phyloP scores from a whole-genome alignment of 2,113 vertebrate species.

The Chaetorhynchus papuensis region DNA sequence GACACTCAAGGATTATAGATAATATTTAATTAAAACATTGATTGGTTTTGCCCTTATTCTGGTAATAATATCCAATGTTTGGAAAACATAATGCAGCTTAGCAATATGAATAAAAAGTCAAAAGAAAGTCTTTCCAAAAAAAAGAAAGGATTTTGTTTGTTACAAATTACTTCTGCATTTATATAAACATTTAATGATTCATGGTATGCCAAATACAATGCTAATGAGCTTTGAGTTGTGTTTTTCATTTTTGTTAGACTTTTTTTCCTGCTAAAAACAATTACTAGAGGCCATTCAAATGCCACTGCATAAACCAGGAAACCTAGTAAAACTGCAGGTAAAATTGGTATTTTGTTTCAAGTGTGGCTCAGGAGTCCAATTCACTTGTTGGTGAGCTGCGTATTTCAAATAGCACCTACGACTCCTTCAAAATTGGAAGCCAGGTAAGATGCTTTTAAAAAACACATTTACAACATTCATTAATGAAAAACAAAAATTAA shows the following conservation, averaged over 20 bases:
- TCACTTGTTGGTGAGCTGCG: neutral
- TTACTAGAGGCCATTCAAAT: constrained; percentile 32
- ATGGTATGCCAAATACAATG: constrained; percentile 23
- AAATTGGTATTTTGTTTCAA: constrained; percentile 54
- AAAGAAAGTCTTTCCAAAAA: neutral
- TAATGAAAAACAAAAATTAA: neutral
- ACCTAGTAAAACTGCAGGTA: constrained; percentile 52
- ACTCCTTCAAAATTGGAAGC: constrained; percentile 9
- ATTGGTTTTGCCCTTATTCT: neutral
- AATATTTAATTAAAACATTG: neutral
- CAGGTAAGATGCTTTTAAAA: neutral
- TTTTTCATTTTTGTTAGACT: constrained; percentile 31
- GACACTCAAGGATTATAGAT: neutral
- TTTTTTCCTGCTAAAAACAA: constrained; percentile 33
- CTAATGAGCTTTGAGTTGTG: constrained; percentile 42
- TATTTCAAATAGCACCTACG: neutral
- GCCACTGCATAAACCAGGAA: constrained; percentile 44
- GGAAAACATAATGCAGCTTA: neutral
- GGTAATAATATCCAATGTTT: neutral
- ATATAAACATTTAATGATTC: constrained; percentile 45
- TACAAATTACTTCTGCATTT: constrained; percentile 50
- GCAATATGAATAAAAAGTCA: neutral
- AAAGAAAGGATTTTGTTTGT: neutral
- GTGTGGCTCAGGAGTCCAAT: neutral
- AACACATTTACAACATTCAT: neutral